Evolutionary conservation across 2,797 vertebrate species (phyloP), one percentile per base, ranked within the genome.

Genomic region (Notolepis coatsorum): DNA sequence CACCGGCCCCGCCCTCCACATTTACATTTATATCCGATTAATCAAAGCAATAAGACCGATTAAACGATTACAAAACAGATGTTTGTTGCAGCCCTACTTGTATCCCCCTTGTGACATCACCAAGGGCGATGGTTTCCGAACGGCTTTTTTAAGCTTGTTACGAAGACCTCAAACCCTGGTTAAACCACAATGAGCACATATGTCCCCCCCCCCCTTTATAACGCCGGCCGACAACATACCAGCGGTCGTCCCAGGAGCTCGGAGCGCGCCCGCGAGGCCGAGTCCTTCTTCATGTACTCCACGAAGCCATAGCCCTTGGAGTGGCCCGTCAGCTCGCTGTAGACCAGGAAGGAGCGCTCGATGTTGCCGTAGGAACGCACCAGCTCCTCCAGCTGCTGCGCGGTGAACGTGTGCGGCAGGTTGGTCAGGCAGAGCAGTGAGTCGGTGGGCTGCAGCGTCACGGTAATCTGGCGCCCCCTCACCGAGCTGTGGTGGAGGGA

Each of bases 221-320:
- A n/a, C n/a, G n/a, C n/a, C n/a, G n/a, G n/a, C n/a, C n/a, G n/a
- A 6, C 12, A n/a, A 47, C 83, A 2, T 75, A 91, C 89, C 87
- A 87, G 60, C 3, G 92, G 93, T 27, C 95, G 95, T 24, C 97
- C 97, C 78, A 99, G 88, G 5, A 99, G 93, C 73, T 98, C 96
- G 37, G 96, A 91, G 4, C 96, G 93, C 21, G 97, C 97, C 79
- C 95, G 93, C 0, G 97, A 97, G 24, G 97, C 97, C 0, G 96
- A 97, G 88, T 98, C 97, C 86, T 98, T 99, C 89, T 99, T 99
- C 97, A 99, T 99, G 80, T 99, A 99, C 35, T 99, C 97, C 73
- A 99, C 97, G 70, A 99, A 98, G 0, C 97, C 97, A 0, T 99
- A 99, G 81, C 97, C 97, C 84, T 99, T 99, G 76, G 96, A 98